phyloP scores from a whole-genome alignment of 1,140 invertebrate species.

The Brachionus calyciflorus region DNA sequence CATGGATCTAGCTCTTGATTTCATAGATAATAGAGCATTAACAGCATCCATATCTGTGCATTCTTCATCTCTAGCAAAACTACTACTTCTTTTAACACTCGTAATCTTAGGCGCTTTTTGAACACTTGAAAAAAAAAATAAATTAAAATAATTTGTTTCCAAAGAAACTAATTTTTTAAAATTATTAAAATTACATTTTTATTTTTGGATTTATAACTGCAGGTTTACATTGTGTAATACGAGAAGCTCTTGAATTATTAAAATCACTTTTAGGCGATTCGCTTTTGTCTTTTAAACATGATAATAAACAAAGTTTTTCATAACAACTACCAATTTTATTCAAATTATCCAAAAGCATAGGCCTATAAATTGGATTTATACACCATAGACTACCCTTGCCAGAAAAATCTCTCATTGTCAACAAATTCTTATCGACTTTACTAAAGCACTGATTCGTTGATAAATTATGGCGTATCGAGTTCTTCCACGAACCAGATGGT shows the following conservation, averaged over 20 bases:
- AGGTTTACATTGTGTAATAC: constrained; percentile 6
- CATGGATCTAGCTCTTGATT: constrained; percentile 24
- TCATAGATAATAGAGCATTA: constrained; percentile 37
- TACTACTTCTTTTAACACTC: not conserved
- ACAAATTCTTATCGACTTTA: constrained; percentile 32
- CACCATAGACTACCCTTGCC: constrained; percentile 44
- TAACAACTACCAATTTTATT: not conserved
- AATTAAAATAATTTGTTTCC: constrained; percentile 11
- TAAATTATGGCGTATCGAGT: constrained; percentile 13
- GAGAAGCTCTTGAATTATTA: not conserved
- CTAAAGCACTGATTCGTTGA: constrained; percentile 14
- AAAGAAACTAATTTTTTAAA: not conserved
- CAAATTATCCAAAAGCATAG: constrained; percentile 1
- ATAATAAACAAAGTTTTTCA: not conserved
- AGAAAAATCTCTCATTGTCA: constrained; percentile 40
- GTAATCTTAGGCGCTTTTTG: not conserved
- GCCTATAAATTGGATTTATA: not conserved
- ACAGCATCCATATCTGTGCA: constrained; percentile 29
- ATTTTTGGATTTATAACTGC: constrained; percentile 28
- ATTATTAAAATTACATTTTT: constrained; percentile 24
- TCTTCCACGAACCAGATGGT: constrained; percentile 43
- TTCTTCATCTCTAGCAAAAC: not conserved
- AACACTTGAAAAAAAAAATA: not conserved
- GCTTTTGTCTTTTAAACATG: not conserved
- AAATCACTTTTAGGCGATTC: constrained; percentile 4